Evolutionary conservation across 2,888 invertebrate species (phyloP).

Genomic region (Archips xylosteana): DNA sequence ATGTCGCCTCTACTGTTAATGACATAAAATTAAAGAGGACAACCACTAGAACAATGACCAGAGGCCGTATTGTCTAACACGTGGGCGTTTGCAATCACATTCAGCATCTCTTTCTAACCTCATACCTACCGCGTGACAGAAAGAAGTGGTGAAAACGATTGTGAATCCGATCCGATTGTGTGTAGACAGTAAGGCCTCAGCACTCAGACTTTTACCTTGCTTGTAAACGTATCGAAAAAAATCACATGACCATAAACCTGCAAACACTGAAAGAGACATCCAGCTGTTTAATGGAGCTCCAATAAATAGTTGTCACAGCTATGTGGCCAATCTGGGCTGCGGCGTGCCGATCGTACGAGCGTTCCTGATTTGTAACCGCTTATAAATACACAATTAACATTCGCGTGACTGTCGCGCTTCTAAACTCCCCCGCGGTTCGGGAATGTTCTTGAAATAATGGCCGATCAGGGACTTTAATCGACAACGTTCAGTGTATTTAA

Average conservation of each 20-base stretch:
- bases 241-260: conserved; percentile 26
- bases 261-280: conserved; percentile 19
- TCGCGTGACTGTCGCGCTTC: conserved; percentile 43
- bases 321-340: conserved; percentile 54
- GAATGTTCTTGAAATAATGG: conserved; percentile 13
- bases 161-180: too few relatives aligned
- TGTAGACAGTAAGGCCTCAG: too few relatives aligned
- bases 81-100: too few relatives aligned
- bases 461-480: neutral
- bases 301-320: conserved; percentile 36
- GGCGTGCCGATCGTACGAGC: conserved; percentile 51
- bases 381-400: conserved; percentile 62
- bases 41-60: too few relatives aligned
- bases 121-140: too few relatives aligned
- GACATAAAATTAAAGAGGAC: too few relatives aligned
- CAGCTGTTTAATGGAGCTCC: conserved; percentile 33
- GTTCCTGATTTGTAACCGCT: conserved; percentile 59
- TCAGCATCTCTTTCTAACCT: too few relatives aligned
- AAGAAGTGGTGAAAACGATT: too few relatives aligned
- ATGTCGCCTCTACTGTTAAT: too few relatives aligned
- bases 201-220: too few relatives aligned
- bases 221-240: too few relatives aligned
- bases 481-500: neutral
- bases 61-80: too few relatives aligned
- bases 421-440: conserved; percentile 29